These are phyloP conservation scores for Alosa sapidissima DNA, from an alignment of 2,797 vertebrate species.

Conservation along the genomic window DNA sequence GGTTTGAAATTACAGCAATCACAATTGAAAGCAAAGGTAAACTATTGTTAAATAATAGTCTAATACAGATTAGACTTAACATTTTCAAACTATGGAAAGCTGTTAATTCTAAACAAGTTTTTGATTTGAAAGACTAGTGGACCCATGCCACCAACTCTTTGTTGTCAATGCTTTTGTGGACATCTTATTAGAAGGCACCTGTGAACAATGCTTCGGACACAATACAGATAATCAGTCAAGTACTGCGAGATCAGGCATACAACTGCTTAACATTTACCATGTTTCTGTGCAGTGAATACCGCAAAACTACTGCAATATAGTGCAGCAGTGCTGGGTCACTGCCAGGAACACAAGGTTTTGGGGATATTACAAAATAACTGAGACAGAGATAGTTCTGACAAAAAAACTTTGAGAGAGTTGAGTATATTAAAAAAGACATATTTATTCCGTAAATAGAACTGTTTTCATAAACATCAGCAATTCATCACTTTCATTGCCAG, in stretches of 20 bases:
- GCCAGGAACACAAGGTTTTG: background rate
- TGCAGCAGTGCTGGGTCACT: background rate
- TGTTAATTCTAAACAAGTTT: no score
- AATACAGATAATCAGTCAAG: background rate
- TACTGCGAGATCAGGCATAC: background rate
- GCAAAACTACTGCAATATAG: background rate
- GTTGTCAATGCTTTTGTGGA: background rate
- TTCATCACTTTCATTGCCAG: constrained; percentile 72
- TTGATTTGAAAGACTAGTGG: no score
- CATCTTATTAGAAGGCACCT: background rate
- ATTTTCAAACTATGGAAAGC: no score
- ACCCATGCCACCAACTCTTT: background rate
- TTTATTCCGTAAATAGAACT: constrained; percentile 90
- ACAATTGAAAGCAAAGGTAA: no score
- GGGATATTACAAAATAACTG: background rate
- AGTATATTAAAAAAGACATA: constrained; percentile 59
- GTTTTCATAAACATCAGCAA: constrained; percentile 75
- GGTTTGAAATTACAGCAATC: background rate
- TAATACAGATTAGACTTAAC: no score
- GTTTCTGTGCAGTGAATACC: no score
- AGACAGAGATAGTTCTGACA: background rate
- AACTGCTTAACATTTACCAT: background rate
- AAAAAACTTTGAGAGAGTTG: background rate
- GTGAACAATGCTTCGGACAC: background rate
- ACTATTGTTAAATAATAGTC: no score